Conservation (phyloP, 2,113 vertebrate species). For the Oceanites oceanicus region DNA sequence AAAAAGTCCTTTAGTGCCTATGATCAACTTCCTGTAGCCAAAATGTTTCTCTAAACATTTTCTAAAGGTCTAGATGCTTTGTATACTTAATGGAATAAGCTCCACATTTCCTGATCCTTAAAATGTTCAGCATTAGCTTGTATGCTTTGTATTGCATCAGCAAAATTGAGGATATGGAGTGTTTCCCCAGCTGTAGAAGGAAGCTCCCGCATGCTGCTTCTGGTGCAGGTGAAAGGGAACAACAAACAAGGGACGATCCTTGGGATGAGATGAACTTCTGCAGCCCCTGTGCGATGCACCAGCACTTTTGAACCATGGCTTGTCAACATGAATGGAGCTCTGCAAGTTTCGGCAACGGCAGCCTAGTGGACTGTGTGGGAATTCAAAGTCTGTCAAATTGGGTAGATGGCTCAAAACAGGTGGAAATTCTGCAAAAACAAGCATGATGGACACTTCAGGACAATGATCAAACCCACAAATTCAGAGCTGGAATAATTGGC, state of each 20-base stretch:
- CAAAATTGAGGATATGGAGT: neutral
- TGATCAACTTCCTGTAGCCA: neutral
- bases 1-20: neutral
- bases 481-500: neutral
- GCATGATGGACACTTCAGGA: neutral
- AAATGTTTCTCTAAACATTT: slow-evolving; percentile 2
- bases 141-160: neutral
- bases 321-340: rapidly evolving
- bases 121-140: neutral
- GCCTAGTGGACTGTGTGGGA: neutral
- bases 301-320: neutral
- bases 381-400: neutral
- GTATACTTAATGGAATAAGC: neutral
- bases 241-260: neutral
- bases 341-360: neutral
- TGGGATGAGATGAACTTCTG: neutral
- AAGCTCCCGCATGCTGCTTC: neutral
- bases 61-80: neutral
- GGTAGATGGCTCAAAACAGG: neutral
- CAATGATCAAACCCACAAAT: neutral
- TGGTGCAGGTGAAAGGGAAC: neutral
- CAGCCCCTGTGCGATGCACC: neutral
- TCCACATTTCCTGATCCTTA: neutral
- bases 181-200: neutral
- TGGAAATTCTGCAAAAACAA: neutral